Evolutionary conservation across 1,140 invertebrate genomes (phyloP).

Genomic region (Matsumurasca onukii): DNA sequence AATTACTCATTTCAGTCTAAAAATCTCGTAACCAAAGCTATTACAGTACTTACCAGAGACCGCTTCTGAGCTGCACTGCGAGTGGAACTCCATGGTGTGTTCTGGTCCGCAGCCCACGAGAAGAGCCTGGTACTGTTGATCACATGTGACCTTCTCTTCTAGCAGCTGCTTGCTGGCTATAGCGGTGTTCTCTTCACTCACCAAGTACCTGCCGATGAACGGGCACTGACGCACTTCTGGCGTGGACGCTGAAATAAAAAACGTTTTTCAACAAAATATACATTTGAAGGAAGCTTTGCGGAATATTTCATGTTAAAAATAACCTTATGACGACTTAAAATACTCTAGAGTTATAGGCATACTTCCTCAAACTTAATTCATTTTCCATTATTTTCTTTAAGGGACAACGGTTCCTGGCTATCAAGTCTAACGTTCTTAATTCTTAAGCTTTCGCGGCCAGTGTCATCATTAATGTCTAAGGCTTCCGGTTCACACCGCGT

Average conservation of each 20-base stretch:
- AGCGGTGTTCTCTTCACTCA: constrained; percentile 33
- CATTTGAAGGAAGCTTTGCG: background rate
- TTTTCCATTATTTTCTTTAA: no score
- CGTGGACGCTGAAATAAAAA: constrained; percentile 36
- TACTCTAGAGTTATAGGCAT: no score
- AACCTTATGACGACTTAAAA: no score
- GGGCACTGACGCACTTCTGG: constrained; percentile 37
- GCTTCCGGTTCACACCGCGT: no score
- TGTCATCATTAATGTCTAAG: no score
- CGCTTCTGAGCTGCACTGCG: constrained; percentile 53
- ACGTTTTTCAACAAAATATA: background rate
- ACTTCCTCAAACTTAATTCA: no score
- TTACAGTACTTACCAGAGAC: constrained; percentile 24
- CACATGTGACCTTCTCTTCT: constrained; percentile 16
- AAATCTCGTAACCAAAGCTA: no score
- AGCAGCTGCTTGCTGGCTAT: constrained; percentile 22
- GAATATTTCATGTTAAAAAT: no score
- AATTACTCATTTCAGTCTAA: no score
- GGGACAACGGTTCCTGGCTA: no score
- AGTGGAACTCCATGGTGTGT: constrained; percentile 66
- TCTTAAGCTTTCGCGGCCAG: no score
- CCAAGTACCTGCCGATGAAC: constrained; percentile 38
- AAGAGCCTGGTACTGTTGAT: constrained; percentile 21
- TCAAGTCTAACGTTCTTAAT: no score
- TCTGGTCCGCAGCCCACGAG: constrained; percentile 35